These are phyloP conservation scores for Cassiopea andromeda DNA, from an alignment of 30 jellyfish, hydroid and myxozoan genomes.

Conservation along the genomic window DNA sequence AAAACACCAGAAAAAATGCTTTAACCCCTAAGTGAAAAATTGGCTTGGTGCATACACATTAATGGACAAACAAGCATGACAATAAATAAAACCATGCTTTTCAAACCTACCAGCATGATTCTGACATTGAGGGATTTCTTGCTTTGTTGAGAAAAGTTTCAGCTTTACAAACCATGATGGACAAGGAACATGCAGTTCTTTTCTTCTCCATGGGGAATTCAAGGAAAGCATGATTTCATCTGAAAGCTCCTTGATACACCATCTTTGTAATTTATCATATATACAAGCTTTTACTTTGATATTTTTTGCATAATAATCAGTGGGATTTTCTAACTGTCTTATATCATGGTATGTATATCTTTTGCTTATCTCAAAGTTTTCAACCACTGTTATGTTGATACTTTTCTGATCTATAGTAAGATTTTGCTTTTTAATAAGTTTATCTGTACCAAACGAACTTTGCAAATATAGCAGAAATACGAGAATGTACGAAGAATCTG, in stretches of 20 bases:
- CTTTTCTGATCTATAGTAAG: not conserved
- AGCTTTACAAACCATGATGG: slow-evolving; percentile 15
- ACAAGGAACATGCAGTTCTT: not conserved
- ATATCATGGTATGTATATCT: not conserved
- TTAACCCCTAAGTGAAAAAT: too few relatives aligned
- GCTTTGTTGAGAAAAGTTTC: not conserved
- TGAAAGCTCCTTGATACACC: not conserved
- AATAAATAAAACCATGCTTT: not conserved
- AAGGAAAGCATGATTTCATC: not conserved
- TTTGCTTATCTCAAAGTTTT: not conserved
- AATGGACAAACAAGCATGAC: too few relatives aligned
- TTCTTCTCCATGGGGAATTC: slow-evolving; percentile 18
- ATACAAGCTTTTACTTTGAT: slow-evolving; percentile 9
- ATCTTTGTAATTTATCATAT: not conserved
- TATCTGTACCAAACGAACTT: slow-evolving; percentile 18
- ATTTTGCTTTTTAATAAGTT: not conserved
- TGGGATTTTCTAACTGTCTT: slow-evolving; percentile 18
- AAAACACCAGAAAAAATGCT: too few relatives aligned
- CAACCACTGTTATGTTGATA: not conserved
- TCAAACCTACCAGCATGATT: slow-evolving; percentile 7
- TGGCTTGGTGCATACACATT: too few relatives aligned
- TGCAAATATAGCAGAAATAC: not conserved
- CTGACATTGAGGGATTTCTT: not conserved
- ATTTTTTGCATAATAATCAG: slow-evolving; percentile 42
- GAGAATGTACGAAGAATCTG: not conserved